Percentiles rank a stretch among this genome's conserved stretches.
Conservation (phyloP, 2,113 vertebrate species). For the Ptyas mucosa region DNA sequence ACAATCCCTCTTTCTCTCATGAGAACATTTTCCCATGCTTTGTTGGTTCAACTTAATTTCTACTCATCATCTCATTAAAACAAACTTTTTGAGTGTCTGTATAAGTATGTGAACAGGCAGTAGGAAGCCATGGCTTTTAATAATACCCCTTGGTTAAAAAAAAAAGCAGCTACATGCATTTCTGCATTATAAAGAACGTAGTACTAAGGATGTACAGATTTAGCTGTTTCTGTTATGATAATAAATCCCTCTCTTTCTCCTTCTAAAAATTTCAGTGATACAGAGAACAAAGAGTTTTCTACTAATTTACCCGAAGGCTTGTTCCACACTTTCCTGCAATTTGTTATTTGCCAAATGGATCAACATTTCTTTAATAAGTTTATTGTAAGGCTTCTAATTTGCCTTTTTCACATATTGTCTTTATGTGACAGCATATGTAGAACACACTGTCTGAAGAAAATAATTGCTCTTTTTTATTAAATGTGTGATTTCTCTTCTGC, state of each 20-base stretch:
- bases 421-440: background rate
- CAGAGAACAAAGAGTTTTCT: background rate
- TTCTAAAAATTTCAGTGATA: background rate
- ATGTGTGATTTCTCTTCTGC: background rate
- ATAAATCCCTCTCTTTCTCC: background rate
- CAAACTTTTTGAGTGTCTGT: background rate
- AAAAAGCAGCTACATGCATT: background rate
- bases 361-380: slow-evolving; percentile 1
- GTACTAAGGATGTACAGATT: background rate
- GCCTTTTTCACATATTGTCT: background rate
- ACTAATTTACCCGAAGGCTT: background rate
- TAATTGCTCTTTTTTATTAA: background rate
- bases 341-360: background rate
- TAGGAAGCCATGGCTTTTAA: background rate
- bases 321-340: background rate
- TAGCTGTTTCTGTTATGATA: background rate
- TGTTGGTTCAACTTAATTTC: background rate
- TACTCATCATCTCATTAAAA: background rate
- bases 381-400: background rate
- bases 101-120: background rate
- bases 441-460: slow-evolving; percentile 2
- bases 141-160: background rate
- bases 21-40: background rate
- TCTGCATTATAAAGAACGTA: background rate
- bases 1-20: background rate